Evolutionary conservation across 2,797 vertebrate genomes (phyloP).

Genomic region (Eidolon dupreanum): DNA sequence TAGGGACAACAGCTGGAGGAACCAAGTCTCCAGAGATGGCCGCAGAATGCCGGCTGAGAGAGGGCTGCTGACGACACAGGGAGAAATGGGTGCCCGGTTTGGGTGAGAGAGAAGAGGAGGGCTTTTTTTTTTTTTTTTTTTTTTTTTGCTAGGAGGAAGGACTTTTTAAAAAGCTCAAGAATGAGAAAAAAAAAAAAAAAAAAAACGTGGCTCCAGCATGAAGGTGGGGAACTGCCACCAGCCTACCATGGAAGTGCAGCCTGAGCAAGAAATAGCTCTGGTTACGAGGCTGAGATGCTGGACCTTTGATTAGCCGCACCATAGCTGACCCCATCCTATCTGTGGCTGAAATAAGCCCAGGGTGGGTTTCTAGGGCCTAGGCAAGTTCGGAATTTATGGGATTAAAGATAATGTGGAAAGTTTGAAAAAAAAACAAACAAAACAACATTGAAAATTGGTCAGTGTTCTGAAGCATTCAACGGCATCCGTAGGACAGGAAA

Average conservation of each 20-base stretch:
- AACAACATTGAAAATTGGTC: not conserved
- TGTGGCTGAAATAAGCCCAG: not conserved
- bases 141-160: too few species aligned
- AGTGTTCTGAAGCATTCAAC: not conserved
- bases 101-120: not conserved
- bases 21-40: not conserved
- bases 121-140: not conserved
- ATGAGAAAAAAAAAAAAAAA: not conserved
- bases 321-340: not conserved
- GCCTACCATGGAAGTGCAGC: not conserved
- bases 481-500: not conserved
- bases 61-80: not conserved
- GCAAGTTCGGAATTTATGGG: not conserved
- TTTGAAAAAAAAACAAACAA: not conserved
- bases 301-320: not conserved
- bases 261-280: not conserved
- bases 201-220: too few species aligned
- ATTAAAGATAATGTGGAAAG: not conserved
- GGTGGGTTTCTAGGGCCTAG: not conserved
- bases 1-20: not conserved
- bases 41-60: not conserved
- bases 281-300: not conserved
- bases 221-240: not conserved
- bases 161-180: not conserved
- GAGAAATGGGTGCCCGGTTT: not conserved